phyloP scores from a whole-genome alignment of 92 coral and sea anemone species.

The Porites divaricata region DNA sequence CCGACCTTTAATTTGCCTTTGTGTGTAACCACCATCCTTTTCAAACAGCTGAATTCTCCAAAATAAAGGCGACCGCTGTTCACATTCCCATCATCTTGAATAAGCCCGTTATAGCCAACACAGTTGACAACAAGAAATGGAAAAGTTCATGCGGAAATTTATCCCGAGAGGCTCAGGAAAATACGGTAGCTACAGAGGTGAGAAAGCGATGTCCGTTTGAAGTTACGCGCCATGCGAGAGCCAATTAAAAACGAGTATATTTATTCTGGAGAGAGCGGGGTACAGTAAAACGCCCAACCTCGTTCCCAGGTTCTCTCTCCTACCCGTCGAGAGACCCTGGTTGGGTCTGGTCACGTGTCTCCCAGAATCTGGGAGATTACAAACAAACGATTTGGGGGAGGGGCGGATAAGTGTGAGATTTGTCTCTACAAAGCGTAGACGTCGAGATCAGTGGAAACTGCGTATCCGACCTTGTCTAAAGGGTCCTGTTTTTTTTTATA shows the following conservation, averaged over 20 bases:
- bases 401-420: too few relatives aligned
- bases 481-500: too few relatives aligned
- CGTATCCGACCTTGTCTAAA: too few relatives aligned
- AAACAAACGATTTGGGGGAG: too few relatives aligned
- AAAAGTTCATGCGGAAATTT: neutral
- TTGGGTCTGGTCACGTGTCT: too few relatives aligned
- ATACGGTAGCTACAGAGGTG: too few relatives aligned
- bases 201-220: neutral
- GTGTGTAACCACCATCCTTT: neutral
- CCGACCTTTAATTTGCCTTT: neutral
- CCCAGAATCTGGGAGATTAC: too few relatives aligned
- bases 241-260: neutral
- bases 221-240: neutral
- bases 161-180: neutral
- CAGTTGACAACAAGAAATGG: neutral
- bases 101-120: neutral
- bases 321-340: too few relatives aligned
- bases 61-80: neutral
- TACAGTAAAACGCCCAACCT: too few relatives aligned
- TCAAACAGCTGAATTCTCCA: neutral
- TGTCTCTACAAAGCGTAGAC: too few relatives aligned
- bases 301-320: too few relatives aligned
- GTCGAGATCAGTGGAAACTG: too few relatives aligned
- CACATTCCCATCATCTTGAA: neutral
- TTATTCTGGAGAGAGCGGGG: neutral